A percentile compares a stretch with the other conserved stretches of the same genome.
Conservation (phyloP, 2,797 vertebrate genomes). For the Tragelaphus eurycerus region DNA sequence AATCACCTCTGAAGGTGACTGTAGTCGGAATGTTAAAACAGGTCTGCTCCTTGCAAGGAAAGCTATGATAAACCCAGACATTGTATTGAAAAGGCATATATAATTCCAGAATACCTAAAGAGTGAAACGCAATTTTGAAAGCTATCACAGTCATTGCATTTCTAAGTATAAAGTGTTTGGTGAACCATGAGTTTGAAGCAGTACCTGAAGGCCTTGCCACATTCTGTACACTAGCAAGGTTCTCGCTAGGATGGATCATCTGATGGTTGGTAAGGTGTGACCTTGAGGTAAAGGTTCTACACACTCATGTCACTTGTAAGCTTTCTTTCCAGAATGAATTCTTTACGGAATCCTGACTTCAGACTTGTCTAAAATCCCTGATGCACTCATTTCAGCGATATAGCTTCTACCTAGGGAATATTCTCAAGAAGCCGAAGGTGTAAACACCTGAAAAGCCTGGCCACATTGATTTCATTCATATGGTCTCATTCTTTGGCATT, state of each 20-base stretch:
- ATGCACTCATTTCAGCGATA: not conserved
- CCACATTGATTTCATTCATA: not conserved
- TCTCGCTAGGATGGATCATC: not conserved
- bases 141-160: not conserved
- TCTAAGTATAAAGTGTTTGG: not conserved
- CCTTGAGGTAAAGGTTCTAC: not conserved
- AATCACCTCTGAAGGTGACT: too few relatives aligned
- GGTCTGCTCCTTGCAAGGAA: too few relatives aligned
- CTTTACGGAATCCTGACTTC: too few relatives aligned
- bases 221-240: not conserved
- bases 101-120: too few relatives aligned
- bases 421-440: not conserved
- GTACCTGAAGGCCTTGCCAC: not conserved
- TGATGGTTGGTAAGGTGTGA: not conserved
- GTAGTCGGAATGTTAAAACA: too few relatives aligned
- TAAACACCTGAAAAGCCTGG: not conserved
- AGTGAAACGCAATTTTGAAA: not conserved
- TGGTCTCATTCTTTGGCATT: too few relatives aligned
- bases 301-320: too few relatives aligned
- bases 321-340: too few relatives aligned
- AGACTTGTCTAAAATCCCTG: not conserved
- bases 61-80: too few relatives aligned
- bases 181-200: not conserved
- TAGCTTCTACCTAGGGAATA: not conserved
- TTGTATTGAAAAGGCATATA: too few relatives aligned